Evolutionary conservation across 53 echinoderm and acorn worm species (phyloP).

Genomic region (Temnopleurus reevesii): DNA sequence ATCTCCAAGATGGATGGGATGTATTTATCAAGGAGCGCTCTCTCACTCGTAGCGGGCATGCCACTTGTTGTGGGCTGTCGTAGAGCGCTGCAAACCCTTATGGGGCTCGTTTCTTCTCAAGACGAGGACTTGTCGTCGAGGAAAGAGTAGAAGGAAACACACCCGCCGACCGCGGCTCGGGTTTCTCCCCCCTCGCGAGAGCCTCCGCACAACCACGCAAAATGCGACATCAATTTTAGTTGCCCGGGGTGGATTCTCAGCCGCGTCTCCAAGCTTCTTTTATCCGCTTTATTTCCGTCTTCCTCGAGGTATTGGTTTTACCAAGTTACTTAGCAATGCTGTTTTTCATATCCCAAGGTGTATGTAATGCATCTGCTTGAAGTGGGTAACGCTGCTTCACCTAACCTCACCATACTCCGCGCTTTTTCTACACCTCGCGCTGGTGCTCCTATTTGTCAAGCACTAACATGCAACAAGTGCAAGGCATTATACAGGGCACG

Average conservation of each 20-base stretch:
- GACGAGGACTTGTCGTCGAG: not conserved
- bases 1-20: slow-evolving; percentile 24
- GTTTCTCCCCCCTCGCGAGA: slow-evolving; percentile 29
- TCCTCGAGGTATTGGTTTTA: slow-evolving; percentile 17
- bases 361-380: slow-evolving; percentile 24
- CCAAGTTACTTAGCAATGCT: slow-evolving; percentile 19
- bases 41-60: not conserved
- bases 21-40: slow-evolving; percentile 3
- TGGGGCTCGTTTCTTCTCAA: slow-evolving; percentile 35
- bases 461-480: slow-evolving; percentile 23
- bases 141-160: slow-evolving; percentile 28
- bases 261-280: not conserved
- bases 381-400: not conserved
- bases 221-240: slow-evolving; percentile 55
- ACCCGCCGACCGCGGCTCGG: slow-evolving; percentile 16
- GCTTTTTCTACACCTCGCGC: not conserved
- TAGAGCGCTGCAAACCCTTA: slow-evolving; percentile 41
- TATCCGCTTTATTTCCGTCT: slow-evolving; percentile 1
- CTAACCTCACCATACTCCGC: not conserved
- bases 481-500: not conserved
- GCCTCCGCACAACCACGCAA: slow-evolving; percentile 46
- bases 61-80: slow-evolving; percentile 48
- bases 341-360: slow-evolving; percentile 28
- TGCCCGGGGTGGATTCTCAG: slow-evolving; percentile 37
- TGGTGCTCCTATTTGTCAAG: slow-evolving; percentile 19